Evolutionary conservation across 2,797 vertebrate genomes (phyloP), one percentile per base, ranked within the genome.

Genomic region (Lerista edwardsae): DNA sequence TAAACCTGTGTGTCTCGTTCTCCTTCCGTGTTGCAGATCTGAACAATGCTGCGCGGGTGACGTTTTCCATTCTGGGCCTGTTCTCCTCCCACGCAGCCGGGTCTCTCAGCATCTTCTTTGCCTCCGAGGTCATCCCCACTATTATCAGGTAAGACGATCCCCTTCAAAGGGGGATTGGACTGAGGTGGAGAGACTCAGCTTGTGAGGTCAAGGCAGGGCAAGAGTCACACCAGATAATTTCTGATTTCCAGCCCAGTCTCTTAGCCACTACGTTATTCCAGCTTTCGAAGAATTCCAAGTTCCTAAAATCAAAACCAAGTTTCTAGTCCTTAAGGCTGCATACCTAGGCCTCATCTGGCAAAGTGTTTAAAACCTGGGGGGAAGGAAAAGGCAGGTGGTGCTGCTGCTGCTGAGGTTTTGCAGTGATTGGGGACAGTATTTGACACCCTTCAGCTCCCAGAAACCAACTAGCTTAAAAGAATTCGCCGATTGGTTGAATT

Each of bases 61-160:
- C 97, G 23, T 98, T 98, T 93, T 98, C 97, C 1, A 97, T 97
- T 82, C 94, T 98, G 59, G 98, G 98, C 11, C 96, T 98, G 69
- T 98, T 98, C 93, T 97, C 97, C 64, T 98, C 97, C 62, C 97
- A 98, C 90, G 97, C 97, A 25, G 97, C 97, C 0, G 96, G 97
- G 19, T 97, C 96, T 23, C 97, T 98, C 84, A 97, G 96, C 88
- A 95, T 98, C 91, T 95, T 98, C 89, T 98, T 98, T 87, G 97
- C 97, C 36, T 96, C 97, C 6, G 98, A 98, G 94, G 91, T 98
- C 93, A 97, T 98, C 94, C 84, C 84, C 55, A 86, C 84, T 4
- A 2, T 86, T 11, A 86, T 86, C 55, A 81, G 84, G 84, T 86
- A 27, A 81, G n/a, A n/a, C n/a, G n/a, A n/a, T n/a, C n/a, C n/a